Evolutionary conservation across 1,140 invertebrate species (phyloP).

Genomic region (Camponotus pennsylvanicus): DNA sequence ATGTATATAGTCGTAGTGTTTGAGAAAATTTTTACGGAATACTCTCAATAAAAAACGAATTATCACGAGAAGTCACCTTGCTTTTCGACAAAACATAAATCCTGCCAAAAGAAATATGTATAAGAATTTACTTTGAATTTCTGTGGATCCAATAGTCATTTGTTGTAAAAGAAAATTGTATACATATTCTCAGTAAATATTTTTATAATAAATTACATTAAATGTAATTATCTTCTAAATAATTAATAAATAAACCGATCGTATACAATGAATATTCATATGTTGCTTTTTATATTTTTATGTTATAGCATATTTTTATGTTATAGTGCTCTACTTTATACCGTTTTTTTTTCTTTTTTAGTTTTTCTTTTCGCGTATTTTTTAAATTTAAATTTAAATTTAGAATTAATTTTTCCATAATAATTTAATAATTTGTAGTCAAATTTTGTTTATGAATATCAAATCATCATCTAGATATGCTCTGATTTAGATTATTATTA

Average conservation of each 20-base stretch:
- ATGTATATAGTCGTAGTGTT: slow-evolving; percentile 10
- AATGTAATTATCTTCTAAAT: background rate
- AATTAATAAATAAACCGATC: background rate
- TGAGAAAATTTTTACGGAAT: slow-evolving; percentile 52
- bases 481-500: background rate
- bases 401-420: background rate
- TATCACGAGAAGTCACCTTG: background rate
- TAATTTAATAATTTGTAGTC: background rate
- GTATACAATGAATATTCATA: background rate
- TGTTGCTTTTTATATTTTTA: background rate
- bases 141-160: background rate
- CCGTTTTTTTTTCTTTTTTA: background rate
- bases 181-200: background rate
- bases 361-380: background rate
- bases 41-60: slow-evolving; percentile 35
- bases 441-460: background rate
- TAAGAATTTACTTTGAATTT: background rate
- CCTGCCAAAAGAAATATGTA: background rate
- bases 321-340: too few relatives aligned
- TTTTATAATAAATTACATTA: background rate
- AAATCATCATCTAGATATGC: background rate
- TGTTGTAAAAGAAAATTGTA: background rate
- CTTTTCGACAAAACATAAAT: slow-evolving; percentile 19
- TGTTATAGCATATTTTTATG: background rate
- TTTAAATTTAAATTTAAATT: background rate